Conservation (phyloP, 2,888 invertebrate genomes). For the Falcaria lacertinaria region DNA sequence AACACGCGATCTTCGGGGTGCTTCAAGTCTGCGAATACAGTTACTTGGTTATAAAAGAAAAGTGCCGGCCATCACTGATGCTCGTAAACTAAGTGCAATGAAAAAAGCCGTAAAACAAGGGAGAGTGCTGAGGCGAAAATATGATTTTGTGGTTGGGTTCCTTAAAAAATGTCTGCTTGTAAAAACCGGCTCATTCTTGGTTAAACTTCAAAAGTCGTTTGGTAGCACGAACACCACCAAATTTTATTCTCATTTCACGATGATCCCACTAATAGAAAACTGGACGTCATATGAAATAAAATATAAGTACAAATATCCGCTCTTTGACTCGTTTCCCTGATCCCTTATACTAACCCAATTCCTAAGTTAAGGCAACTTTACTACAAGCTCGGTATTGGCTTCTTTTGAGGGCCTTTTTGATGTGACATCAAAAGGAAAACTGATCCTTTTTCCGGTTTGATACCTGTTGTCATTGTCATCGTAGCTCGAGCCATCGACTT, state of each 20-base stretch:
- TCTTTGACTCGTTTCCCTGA: slow-evolving; percentile 3
- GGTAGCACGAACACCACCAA: background rate
- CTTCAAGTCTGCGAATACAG: slow-evolving; percentile 49
- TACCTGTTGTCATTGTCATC: slow-evolving; percentile 66
- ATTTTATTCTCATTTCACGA: background rate
- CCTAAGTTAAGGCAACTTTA: slow-evolving; percentile 27
- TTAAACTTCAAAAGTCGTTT: background rate
- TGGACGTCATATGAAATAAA: background rate
- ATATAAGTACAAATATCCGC: background rate
- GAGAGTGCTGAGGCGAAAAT: slow-evolving; percentile 55
- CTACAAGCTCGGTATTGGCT: slow-evolving; percentile 32
- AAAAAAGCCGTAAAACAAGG: slow-evolving; percentile 70
- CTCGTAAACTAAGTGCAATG: slow-evolving; percentile 71
- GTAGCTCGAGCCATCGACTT: slow-evolving; percentile 50
- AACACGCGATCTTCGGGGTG: slow-evolving; percentile 72
- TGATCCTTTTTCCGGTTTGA: slow-evolving; percentile 69
- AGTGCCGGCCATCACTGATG: slow-evolving; percentile 56
- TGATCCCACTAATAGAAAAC: background rate
- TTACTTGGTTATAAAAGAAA: slow-evolving; percentile 52
- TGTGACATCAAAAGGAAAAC: slow-evolving; percentile 69
- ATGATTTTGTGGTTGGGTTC: slow-evolving; percentile 53
- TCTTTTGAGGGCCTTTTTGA: slow-evolving; percentile 48
- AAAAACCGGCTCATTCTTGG: slow-evolving; percentile 15
- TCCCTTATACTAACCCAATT: slow-evolving; percentile 24
- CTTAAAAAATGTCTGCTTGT: slow-evolving; percentile 34